Conservation (phyloP, 35 echinoderm and acorn worm genomes). For the Eucidaris tribuloides region DNA sequence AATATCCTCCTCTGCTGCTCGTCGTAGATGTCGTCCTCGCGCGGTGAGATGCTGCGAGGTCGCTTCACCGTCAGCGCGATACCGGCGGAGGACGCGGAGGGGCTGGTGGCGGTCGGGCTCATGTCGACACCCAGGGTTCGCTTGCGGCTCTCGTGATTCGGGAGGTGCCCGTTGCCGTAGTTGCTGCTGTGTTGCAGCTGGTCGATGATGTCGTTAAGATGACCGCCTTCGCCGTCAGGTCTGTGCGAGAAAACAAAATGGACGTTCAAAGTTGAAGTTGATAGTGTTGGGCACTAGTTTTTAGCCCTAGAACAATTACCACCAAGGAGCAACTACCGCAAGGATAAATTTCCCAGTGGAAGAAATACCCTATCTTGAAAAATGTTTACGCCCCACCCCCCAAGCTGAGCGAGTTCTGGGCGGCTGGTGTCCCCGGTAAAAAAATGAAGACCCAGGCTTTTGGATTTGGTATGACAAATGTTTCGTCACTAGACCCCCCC, state of each 20-base stretch:
- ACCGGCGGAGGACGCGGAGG: not conserved
- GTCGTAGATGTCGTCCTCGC: constrained; percentile 80
- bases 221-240: constrained; percentile 16
- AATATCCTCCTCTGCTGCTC: constrained; percentile 87
- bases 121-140: constrained; percentile 23
- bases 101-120: not conserved
- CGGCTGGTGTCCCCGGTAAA: too few relatives aligned
- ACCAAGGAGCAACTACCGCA: not conserved
- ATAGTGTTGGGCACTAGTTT: not conserved
- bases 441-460: too few relatives aligned
- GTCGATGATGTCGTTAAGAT: constrained; percentile 62
- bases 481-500: too few relatives aligned
- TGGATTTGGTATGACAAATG: too few relatives aligned
- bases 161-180: not conserved
- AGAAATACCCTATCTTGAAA: too few relatives aligned
- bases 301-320: not conserved
- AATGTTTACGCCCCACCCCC: too few relatives aligned
- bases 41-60: constrained; percentile 65
- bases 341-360: not conserved
- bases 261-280: not conserved
- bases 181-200: constrained; percentile 46
- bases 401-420: too few relatives aligned
- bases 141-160: constrained; percentile 20
- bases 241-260: constrained; percentile 1
- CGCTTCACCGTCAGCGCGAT: constrained; percentile 40